phyloP scores from a whole-genome alignment of 2,797 vertebrate genomes.

The Dendrocincla tyrannina region DNA sequence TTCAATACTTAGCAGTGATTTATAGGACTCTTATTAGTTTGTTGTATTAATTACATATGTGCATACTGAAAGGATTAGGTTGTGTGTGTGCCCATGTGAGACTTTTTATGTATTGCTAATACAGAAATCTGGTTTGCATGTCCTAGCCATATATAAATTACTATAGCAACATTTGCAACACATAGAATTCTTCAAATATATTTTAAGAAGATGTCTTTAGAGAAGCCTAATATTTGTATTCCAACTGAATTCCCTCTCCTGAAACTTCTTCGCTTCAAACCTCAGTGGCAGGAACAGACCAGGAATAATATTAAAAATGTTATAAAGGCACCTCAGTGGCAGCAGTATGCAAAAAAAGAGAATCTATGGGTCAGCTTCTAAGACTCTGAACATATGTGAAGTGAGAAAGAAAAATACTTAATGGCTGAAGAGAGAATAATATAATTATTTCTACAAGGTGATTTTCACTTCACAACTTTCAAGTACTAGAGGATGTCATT shows the following conservation, averaged over 20 bases:
- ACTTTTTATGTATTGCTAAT: neutral
- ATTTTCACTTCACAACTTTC: conserved; percentile 60
- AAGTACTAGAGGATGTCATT: conserved; percentile 60
- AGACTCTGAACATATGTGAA: conserved; percentile 51
- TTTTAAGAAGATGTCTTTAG: neutral
- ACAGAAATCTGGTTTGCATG: neutral
- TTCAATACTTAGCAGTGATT: conserved; percentile 27
- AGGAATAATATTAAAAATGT: conserved; percentile 30
- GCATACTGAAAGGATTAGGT: neutral
- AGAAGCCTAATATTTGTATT: conserved; percentile 41
- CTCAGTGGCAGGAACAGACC: conserved; percentile 48
- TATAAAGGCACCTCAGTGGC: conserved; percentile 41
- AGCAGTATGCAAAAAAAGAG: neutral
- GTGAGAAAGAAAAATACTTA: conserved; percentile 52
- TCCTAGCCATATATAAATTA: neutral
- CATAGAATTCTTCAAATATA: neutral
- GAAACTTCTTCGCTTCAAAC: conserved; percentile 46
- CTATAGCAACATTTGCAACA: neutral
- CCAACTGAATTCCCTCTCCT: conserved; percentile 1
- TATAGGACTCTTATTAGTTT: conserved; percentile 26
- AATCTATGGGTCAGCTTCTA: conserved; percentile 42
- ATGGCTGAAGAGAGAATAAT: conserved; percentile 60
- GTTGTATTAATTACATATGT: conserved; percentile 17
- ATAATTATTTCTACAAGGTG: conserved; percentile 69
- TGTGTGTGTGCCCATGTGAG: neutral